Base-by-base conservation (phyloP, 2,113 vertebrate genomes). In the Ptilonorhynchus violaceus region DNA sequence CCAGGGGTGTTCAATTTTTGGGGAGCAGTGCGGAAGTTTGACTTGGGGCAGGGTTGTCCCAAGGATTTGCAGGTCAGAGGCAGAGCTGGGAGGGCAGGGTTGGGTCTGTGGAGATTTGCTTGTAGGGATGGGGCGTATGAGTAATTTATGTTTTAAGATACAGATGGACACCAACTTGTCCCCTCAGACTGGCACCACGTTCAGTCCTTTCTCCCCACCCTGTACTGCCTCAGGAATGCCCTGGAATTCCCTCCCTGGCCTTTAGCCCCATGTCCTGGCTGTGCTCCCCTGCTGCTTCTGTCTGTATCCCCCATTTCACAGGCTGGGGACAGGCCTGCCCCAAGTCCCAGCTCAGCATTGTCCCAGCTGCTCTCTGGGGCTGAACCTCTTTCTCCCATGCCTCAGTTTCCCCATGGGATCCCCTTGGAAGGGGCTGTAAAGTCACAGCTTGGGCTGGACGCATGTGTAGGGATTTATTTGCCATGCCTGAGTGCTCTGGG, bases 191-290 rank as follows among this genome's bases (percentile, higher is more conserved):
- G 58, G 28, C 30, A 24, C 28, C 13, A 1, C 4, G 19, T 6
- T 17, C 67, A 67, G 41, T 1, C 1, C 53, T n/a, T 30, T 44
- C 3, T 80, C 60, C 66, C 28, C 39, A 10, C 31, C 81, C 46
- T 4, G 0, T 50, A 52, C 77, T 37, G 33, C 41, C 25, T 13
- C 0, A 0, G 37, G 46, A 12, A 44, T n/a, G 21, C 13, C 75
- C 21, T 41, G 20, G 79, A 7, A 17, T 76, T 74, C 10, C 1
- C 27, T 79, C 44, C 11, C 74, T 69, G 42, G 72, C 52, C 1
- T 3, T 70, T 14, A 77, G 23, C 69, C 78, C 66, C 0, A 0
- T 23, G 49, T 82, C 62, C 81, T 1, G 33, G 31, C 39, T 2
- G 4, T 49, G 64, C 27, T 49, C 22, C 3, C 22, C 33, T 79